A percentile compares a stretch with the other conserved stretches of the same genome.
phyloP scores from a whole-genome alignment of 2,113 vertebrate genomes.

The Nanorana parkeri region DNA sequence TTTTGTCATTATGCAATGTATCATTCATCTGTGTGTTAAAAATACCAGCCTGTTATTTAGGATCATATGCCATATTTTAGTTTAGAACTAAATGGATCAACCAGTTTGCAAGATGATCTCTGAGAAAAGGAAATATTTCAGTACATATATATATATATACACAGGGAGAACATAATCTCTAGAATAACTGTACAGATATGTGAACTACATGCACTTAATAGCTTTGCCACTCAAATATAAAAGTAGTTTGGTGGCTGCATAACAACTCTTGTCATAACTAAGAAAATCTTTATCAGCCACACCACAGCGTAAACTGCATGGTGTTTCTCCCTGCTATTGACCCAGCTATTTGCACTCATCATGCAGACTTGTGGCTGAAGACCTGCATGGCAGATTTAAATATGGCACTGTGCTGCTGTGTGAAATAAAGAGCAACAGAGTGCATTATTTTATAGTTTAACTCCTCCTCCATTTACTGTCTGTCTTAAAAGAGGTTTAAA shows the following conservation, averaged over 20 bases:
- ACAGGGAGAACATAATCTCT: not conserved
- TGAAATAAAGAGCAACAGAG: not conserved
- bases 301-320: constrained; percentile 73
- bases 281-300: not conserved
- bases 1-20: too few species aligned
- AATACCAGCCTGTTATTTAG: too few species aligned
- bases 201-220: constrained; percentile 8
- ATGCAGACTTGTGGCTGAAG: constrained; percentile 70
- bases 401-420: constrained; percentile 64
- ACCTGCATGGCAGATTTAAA: constrained; percentile 87
- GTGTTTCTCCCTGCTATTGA: constrained; percentile 76
- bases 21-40: too few species aligned
- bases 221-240: not conserved
- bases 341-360: constrained; percentile 68
- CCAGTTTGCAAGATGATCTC: not conserved
- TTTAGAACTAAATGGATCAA: not conserved
- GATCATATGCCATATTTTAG: not conserved
- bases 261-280: not conserved
- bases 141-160: not conserved
- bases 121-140: not conserved
- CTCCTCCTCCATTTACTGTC: constrained; percentile 2
- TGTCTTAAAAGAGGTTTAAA: not conserved
- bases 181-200: not conserved
- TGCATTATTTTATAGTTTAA: constrained; percentile 20
- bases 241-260: not conserved